Base-by-base conservation (phyloP, 2,888 invertebrate genomes). In the Temnothorax ravouxi region DNA sequence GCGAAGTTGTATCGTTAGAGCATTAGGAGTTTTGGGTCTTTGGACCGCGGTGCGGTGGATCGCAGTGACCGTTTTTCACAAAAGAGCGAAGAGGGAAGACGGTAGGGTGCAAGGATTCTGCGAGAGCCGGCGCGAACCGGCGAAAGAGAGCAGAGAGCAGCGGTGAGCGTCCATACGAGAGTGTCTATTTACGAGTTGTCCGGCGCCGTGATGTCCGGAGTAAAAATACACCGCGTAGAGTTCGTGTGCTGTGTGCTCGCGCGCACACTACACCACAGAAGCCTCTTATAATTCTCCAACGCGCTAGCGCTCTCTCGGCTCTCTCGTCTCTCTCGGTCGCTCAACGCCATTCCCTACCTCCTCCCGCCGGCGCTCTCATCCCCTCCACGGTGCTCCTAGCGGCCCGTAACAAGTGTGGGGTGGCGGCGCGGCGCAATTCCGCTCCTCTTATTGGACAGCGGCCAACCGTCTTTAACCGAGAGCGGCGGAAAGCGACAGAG, bases 161-260 rank as follows among this genome's bases (percentile, higher is more conserved):
- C 71, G 29, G 85, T 84, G 89, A 90, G 91, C 88, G 87, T 88
- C 87, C 86, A 86, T 89, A 89, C 91, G 91, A 92, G 93, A 92
- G 93, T 92, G 92, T 94, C 94, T 94, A 95, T 95, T 95, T 95
- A 94, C 94, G 94, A 94, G 94, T 94, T 95, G 94, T 94, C 94
- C 94, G 95, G 95, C 95, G 95, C 95, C 95, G 94, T 92, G 93
- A 94, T 94, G 95, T 95, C 95, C 95, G 93, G 94, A 93, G 94
- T 94, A 95, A 94, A 95, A 94, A 95, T 95, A 95, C 93, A 93
- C 91, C 92, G 92, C 92, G 47, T 69, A 80, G 79, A 91, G 91
- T 93, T 91, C 92, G 90, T 88, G 34, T 56, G 54, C 91, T 91
- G 89, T 88, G 75, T 29, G 44, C 29, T 29, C 18, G 56, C 56